Evolutionary conservation across 1,140 invertebrate species (phyloP), one percentile per base, ranked within the genome.

Genomic region (Goniozus legneri): DNA sequence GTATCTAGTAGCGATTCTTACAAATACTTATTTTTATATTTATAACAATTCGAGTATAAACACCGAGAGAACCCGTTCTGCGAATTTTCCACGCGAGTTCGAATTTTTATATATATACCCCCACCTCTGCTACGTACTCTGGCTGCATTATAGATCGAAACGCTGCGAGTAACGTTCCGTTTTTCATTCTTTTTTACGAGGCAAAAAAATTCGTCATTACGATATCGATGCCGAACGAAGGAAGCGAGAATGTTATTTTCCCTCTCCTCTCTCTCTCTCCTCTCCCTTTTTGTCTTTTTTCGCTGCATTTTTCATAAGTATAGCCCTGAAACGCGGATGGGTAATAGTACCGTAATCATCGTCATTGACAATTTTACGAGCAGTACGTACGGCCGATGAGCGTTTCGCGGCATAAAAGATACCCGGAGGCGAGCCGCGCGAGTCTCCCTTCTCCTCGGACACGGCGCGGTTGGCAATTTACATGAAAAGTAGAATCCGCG

Each of bases 331-430:
- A 56, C 42, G 27, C 1, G 15, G 19, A 21, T 10, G 35, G 45
- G 43, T 54, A 58, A 58, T 58, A 44, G 42, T 44, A 16, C 33
- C 36, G 33, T 48, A 52, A 57, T 57, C 49, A 57, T 55, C 44
- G 22, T 39, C 41, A 52, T 52, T 38, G 52, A 55, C 48, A 48
- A 55, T 55, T 55, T 52, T 52, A 52, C 49, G 50, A 52, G 40
- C 44, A 27, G 49, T 46, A 40, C 44, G 40, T 51, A 44, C 39
- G 24, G 20, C 34, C 44, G 39, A 34, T 42, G 43, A 44, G 33
- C 47, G 48, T 35, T 53, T 32, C 47, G 19, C 48, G 21, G 42
- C 47, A 44, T 48, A 55, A 44, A 52, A 55, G 40, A 44, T 19
- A 18, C 37, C 41, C 33, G 48, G 31, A 13, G 42, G 42, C 45